Evolutionary conservation across 1,140 invertebrate genomes (phyloP), one percentile per base, ranked within the genome.

Genomic region (Eurosta solidaginis): DNA sequence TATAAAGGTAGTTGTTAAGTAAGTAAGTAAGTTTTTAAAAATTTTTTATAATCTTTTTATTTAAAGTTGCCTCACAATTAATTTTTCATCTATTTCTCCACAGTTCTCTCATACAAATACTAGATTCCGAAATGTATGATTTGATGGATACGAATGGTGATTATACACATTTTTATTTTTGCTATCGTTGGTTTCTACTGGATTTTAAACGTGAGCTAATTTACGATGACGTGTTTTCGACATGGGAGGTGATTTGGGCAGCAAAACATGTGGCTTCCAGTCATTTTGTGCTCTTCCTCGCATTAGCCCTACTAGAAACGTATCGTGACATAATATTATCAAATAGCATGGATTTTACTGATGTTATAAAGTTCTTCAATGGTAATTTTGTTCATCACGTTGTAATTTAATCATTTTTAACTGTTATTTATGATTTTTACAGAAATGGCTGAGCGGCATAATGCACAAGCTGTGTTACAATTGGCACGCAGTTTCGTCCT

Each of bases 311-410:
- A 49, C 92, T 98, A 0, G 95, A 97, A 88, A 95, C 95, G 78
- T 98, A 98, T 88, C 88, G 97, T 74, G 96, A 98, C 84, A 96
- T 98, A 78, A 97, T 98, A 49, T 89, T 98, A 22, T 94, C 95
- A 78, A 98, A 98, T 89, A 92, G 94, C 81, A 98, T 98, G 96
- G 96, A 98, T 87, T 98, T 98, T 87, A 98, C 97, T 0, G 97
- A 98, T 88, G 97, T 98, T 81, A 98, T 98, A 83, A 98, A 97
- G 88, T 98, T 98, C 88, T 98, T 98, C 85, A 98, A 98, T 89
- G 96, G 96, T 97, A 89, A 89, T 88, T 87, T 36, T 50, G 68
- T 33, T 33, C 14, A 25, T 36, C n/a, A n/a, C n/a, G n/a, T n/a
- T n/a, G n/a, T n/a, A n/a, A n/a, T 59, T 74, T 20, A 10, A 6